Percentiles rank a stretch among this genome's conserved stretches.
Conservation (phyloP, 2,888 invertebrate genomes). For the Melieria omissa region DNA sequence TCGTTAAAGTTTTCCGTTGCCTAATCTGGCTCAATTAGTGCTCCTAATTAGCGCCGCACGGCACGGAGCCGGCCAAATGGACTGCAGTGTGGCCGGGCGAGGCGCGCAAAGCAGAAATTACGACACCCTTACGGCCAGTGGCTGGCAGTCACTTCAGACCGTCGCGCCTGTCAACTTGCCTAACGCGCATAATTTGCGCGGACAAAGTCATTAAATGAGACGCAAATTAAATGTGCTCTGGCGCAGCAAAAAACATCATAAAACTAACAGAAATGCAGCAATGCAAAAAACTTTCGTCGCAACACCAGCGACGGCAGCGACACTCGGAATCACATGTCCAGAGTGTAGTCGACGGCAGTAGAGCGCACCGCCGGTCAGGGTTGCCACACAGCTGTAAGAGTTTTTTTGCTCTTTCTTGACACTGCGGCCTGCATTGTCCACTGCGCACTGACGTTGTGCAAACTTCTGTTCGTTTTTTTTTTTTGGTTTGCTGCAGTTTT, state of each 20-base stretch:
- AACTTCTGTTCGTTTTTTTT: conserved; percentile 5
- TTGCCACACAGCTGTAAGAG: background rate
- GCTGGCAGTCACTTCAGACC: too few relatives aligned
- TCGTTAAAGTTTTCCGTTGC: too few relatives aligned
- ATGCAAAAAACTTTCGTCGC: background rate
- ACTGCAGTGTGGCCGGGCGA: too few relatives aligned
- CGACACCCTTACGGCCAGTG: too few relatives aligned
- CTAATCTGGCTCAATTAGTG: too few relatives aligned
- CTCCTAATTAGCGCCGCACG: too few relatives aligned
- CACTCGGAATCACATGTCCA: background rate
- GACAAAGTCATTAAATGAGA: conserved; percentile 64
- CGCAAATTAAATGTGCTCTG: conserved; percentile 63
- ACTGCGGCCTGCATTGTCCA: conserved; percentile 34
- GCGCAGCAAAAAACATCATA: conserved; percentile 23
- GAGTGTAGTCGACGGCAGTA: conserved; percentile 9
- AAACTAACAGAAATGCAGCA: background rate
- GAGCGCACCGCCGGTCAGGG: background rate
- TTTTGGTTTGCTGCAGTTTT: conserved; percentile 38
- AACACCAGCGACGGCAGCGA: background rate
- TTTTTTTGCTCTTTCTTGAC: background rate
- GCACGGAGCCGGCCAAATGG: too few relatives aligned
- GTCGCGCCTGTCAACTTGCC: conserved; percentile 29
- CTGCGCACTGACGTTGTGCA: conserved; percentile 43
- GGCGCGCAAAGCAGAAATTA: too few relatives aligned
- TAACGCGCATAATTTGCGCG: conserved; percentile 48